Conservation (phyloP, 92 coral and sea anemone genomes). For the Epizoanthus rinbou region DNA sequence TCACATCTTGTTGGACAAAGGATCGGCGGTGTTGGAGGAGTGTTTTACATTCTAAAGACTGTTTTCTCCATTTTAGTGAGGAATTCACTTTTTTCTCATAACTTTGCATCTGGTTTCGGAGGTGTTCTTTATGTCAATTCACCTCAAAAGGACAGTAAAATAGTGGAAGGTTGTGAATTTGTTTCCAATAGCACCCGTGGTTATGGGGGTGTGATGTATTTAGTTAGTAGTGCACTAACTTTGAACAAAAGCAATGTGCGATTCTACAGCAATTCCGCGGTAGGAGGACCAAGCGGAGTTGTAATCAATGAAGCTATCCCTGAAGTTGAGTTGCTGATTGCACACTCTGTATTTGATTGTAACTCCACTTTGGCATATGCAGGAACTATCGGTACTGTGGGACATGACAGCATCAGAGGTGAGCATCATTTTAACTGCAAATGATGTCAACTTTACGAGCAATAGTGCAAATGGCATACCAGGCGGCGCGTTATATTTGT, state of each 20-base stretch:
- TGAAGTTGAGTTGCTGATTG: slow-evolving; percentile 16
- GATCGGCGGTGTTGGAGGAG: neutral
- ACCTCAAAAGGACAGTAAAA: neutral
- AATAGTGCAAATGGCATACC: neutral
- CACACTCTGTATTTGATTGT: neutral
- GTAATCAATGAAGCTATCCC: neutral
- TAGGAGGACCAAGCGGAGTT: neutral
- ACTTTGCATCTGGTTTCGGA: slow-evolving; percentile 1
- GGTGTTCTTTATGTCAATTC: slow-evolving; percentile 22
- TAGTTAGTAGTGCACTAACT: neutral
- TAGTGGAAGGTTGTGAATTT: slow-evolving; percentile 16
- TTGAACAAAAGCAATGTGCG: slow-evolving; percentile 18
- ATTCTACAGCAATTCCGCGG: slow-evolving; percentile 17
- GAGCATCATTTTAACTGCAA: slow-evolving; percentile 7
- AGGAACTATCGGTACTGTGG: neutral
- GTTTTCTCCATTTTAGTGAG: neutral
- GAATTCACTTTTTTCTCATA: slow-evolving; percentile 35
- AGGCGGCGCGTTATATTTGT: slow-evolving; percentile 31
- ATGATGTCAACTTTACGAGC: slow-evolving; percentile 26
- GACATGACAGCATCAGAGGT: neutral
- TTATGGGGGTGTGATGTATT: slow-evolving; percentile 38
- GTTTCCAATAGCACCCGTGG: slow-evolving; percentile 18
- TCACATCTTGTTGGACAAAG: slow-evolving; percentile 21
- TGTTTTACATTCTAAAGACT: neutral
- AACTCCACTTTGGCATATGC: neutral